Evolutionary conservation across 2,797 vertebrate species (phyloP), one percentile per base, ranked within the genome.

Genomic region (Molossus molossus): DNA sequence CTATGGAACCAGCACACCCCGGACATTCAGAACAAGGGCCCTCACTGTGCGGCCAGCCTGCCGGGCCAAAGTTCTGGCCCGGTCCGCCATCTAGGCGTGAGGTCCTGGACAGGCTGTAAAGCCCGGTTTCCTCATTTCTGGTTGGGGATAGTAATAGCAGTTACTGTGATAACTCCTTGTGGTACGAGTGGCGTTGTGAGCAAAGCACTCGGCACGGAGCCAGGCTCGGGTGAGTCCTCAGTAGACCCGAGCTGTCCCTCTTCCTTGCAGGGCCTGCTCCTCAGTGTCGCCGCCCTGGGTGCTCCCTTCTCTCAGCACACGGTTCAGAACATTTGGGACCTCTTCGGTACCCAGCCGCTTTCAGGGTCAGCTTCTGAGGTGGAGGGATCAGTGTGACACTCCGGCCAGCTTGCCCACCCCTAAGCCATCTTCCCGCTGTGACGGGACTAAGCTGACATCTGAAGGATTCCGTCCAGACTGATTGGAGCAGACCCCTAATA

Each of bases 1-100:
- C 0, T 15, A 0, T 10, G 3, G 45, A 77, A 50, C 18, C 2
- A 1, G 18, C 1, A 0, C 23, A 13, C 79, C 65, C 69, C 1
- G 48, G 57, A 73, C 29, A 12, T 25, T 33, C 40, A 18, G 86
- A 5, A 5, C 3, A 40, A 48, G 23, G 57, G 29, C 50, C 48
- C 0, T 1, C 40, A n/a, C 80, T 75, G 0, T 6, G 60, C 37
- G 45, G 29, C 58, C 57, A 6, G 67, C 62, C 75, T 37, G 53
- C 45, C 0, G 0, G 27, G 29, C 12, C 48, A 64, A 67, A 15
- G 67, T 50, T 55, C 57, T 33, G 17, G 40, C 73, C 62, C 86
- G 70, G 21, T 12, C 55, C 6, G 1, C 8, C 23, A 3, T 76
- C 55, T 14, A 17, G 25, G 62, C 62, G 76, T 57, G 58, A 76